phyloP scores from a whole-genome alignment of 2,888 invertebrate species.

The Apodemia hepburni region DNA sequence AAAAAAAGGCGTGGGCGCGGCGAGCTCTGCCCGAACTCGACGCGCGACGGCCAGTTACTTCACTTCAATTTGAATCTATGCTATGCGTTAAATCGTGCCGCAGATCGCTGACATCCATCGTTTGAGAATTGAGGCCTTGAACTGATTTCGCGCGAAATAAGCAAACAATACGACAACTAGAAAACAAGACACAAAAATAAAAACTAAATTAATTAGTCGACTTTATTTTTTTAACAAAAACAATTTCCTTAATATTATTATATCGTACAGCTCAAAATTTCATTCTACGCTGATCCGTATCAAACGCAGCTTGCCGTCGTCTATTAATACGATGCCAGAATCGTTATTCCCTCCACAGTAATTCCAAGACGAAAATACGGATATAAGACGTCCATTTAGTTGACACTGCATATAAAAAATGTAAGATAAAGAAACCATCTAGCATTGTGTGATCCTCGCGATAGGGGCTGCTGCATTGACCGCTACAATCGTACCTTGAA shows the following conservation, averaged over 20 bases:
- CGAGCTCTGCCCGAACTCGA: no score
- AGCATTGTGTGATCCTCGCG: no score
- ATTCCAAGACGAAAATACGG: constrained; percentile 87
- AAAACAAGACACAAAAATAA: not conserved
- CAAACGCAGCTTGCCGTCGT: constrained; percentile 82
- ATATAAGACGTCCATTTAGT: constrained; percentile 83
- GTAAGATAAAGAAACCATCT: not conserved
- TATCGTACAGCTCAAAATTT: not conserved
- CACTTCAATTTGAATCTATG: no score
- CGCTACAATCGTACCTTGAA: no score
- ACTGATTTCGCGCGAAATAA: not conserved
- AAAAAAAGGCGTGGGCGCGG: no score
- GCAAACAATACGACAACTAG: not conserved
- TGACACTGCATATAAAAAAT: constrained; percentile 71
- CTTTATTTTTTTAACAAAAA: not conserved
- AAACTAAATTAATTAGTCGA: not conserved
- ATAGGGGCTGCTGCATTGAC: no score
- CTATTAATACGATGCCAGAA: constrained; percentile 85
- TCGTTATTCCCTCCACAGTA: constrained; percentile 88
- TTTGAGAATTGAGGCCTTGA: no score
- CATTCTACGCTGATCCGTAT: constrained; percentile 75
- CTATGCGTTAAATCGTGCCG: no score
- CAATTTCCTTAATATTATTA: not conserved
- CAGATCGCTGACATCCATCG: no score
- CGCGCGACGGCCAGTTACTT: no score